These are phyloP conservation scores for Euphonia xanthogaster DNA, from an alignment of 2,797 vertebrate species.

Conservation along the genomic window DNA sequence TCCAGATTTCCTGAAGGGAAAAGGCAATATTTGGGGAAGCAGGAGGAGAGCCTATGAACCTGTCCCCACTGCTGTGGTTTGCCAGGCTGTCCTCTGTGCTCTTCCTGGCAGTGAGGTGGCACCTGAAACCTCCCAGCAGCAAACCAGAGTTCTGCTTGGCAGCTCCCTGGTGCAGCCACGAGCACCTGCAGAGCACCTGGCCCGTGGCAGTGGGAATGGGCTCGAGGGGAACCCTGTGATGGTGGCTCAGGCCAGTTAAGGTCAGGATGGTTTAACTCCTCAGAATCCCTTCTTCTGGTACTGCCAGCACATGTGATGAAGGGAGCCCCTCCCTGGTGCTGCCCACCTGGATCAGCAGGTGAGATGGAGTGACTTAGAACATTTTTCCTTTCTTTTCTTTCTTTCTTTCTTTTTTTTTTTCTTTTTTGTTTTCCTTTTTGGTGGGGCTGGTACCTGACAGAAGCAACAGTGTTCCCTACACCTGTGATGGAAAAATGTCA, in stretches of 20 bases:
- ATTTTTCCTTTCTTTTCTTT: fast-evolving
- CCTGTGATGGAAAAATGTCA: background rate
- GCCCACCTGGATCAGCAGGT: background rate
- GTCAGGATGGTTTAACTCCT: background rate
- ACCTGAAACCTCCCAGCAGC: background rate
- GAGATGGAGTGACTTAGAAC: fast-evolving
- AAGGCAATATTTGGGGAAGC: conserved; percentile 44
- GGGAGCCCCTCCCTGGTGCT: background rate
- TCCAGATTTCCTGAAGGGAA: conserved; percentile 54
- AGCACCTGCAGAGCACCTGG: background rate
- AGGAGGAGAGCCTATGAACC: background rate
- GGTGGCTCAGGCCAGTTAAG: background rate
- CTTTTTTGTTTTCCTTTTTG: background rate
- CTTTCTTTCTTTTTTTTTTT: fast-evolving
- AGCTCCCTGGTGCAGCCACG: background rate
- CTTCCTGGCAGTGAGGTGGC: too few species aligned
- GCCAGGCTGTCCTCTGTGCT: background rate
- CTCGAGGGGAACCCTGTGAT: fast-evolving
- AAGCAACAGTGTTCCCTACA: background rate
- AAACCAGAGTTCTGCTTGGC: background rate
- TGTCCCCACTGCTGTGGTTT: background rate
- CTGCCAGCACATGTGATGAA: too few species aligned
- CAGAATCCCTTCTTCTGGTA: background rate
- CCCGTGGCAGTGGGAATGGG: background rate
- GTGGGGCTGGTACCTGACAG: background rate